phyloP scores from a whole-genome alignment of 64 coral and sea anemone species.

The Hydrozoanthus tunicans region DNA sequence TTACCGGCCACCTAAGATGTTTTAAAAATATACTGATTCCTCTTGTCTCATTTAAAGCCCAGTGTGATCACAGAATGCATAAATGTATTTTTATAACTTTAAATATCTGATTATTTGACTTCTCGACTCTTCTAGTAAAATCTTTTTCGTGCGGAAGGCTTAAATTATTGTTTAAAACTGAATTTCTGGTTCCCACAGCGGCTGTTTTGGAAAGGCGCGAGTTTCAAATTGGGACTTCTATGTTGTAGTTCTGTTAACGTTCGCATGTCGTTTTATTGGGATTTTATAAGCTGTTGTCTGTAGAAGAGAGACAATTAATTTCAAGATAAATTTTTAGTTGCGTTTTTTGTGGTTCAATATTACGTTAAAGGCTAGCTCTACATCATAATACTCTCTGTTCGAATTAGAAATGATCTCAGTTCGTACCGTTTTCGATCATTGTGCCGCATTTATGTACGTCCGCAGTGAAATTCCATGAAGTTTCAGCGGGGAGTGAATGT shows the following conservation, averaged over 20 bases:
- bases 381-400: no score
- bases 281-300: background rate
- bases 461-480: background rate
- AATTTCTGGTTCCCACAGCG: background rate
- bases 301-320: background rate
- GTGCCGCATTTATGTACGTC: background rate
- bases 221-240: background rate
- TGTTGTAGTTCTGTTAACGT: background rate
- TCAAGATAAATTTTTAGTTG: no score
- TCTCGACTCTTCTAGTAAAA: background rate
- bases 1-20: background rate
- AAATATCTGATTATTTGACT: slow-evolving; percentile 4
- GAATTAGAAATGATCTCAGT: background rate
- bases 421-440: background rate
- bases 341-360: no score
- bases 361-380: no score
- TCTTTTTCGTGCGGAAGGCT: background rate
- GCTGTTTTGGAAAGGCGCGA: background rate
- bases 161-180: background rate
- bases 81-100: slow-evolving; percentile 50
- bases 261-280: background rate
- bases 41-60: background rate
- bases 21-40: background rate
- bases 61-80: background rate
- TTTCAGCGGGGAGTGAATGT: background rate